These are phyloP conservation scores for Cheiracanthium punctorium DNA, from an alignment of 2,888 invertebrate species.

Conservation along the genomic window DNA sequence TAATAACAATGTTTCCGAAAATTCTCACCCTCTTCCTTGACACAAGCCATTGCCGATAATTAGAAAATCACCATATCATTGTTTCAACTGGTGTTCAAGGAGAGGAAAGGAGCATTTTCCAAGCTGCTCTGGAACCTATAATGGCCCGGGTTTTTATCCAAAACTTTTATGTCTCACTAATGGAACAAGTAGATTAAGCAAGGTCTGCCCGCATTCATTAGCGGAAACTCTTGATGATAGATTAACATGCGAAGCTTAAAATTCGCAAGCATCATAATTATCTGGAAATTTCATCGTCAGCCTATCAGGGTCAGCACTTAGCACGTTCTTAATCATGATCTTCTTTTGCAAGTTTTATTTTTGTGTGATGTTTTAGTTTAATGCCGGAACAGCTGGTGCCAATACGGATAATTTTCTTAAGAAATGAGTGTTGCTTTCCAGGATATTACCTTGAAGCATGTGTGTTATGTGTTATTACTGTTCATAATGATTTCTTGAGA, in stretches of 20 bases:
- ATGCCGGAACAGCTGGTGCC: not conserved
- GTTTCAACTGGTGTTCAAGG: conserved; percentile 4
- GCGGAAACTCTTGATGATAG: conserved; percentile 22
- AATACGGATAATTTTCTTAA: not conserved
- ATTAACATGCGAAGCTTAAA: conserved; percentile 39
- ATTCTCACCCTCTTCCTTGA: not conserved
- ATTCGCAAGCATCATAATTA: conserved; percentile 47
- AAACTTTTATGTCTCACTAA: conserved; percentile 47
- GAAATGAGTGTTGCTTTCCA: not conserved
- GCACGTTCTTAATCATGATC: conserved; percentile 18
- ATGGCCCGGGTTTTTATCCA: conserved; percentile 23
- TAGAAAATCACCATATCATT: conserved; percentile 4
- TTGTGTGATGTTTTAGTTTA: not conserved
- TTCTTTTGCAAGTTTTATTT: not conserved
- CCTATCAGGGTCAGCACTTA: conserved; percentile 49
- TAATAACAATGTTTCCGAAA: too few species aligned
- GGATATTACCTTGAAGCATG: too few species aligned
- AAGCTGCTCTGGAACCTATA: not conserved
- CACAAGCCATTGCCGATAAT: not conserved
- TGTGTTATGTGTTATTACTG: too few species aligned
- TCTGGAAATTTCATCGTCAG: conserved; percentile 44
- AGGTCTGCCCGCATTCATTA: conserved; percentile 23
- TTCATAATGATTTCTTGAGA: too few species aligned
- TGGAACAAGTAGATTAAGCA: conserved; percentile 33
- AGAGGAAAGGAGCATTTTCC: not conserved